phyloP scores from a whole-genome alignment of 1,140 invertebrate genomes.

The Leptinotarsa defecta region DNA sequence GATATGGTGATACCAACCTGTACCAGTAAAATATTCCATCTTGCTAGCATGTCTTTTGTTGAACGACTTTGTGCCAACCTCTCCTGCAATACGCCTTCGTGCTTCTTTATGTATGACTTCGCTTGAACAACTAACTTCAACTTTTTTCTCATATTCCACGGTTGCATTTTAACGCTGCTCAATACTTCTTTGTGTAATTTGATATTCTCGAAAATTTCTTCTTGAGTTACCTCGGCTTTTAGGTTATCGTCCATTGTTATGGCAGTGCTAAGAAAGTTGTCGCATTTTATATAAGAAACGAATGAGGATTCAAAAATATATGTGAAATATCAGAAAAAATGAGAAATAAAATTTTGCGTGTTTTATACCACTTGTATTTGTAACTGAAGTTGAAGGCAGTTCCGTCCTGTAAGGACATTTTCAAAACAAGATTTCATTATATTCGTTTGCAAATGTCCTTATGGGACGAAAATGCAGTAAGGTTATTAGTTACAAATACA shows the following conservation, averaged over 20 bases:
- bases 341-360: too few relatives aligned
- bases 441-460: too few relatives aligned
- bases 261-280: slow-evolving; percentile 63
- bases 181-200: slow-evolving; percentile 92
- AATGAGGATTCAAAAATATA: too few relatives aligned
- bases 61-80: slow-evolving; percentile 84
- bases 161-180: slow-evolving; percentile 84
- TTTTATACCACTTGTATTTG: too few relatives aligned
- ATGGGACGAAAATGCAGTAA: too few relatives aligned
- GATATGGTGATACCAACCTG: slow-evolving; percentile 39
- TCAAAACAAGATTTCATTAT: too few relatives aligned
- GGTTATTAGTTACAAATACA: too few relatives aligned
- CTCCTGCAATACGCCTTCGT: slow-evolving; percentile 88
- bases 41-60: slow-evolving; percentile 82
- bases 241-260: slow-evolving; percentile 74
- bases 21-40: slow-evolving; percentile 71
- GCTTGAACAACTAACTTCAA: slow-evolving; percentile 83
- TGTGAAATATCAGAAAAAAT: too few relatives aligned
- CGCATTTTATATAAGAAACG: too few relatives aligned
- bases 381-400: too few relatives aligned
- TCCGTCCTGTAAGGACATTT: too few relatives aligned
- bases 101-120: slow-evolving; percentile 82
- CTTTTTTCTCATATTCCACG: slow-evolving; percentile 86
- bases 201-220: slow-evolving; percentile 90
- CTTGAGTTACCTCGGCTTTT: slow-evolving; percentile 68